These are phyloP conservation scores for Vannuccia rotundouncinata DNA, from an alignment of 2,888 invertebrate species.

Conservation along the genomic window DNA sequence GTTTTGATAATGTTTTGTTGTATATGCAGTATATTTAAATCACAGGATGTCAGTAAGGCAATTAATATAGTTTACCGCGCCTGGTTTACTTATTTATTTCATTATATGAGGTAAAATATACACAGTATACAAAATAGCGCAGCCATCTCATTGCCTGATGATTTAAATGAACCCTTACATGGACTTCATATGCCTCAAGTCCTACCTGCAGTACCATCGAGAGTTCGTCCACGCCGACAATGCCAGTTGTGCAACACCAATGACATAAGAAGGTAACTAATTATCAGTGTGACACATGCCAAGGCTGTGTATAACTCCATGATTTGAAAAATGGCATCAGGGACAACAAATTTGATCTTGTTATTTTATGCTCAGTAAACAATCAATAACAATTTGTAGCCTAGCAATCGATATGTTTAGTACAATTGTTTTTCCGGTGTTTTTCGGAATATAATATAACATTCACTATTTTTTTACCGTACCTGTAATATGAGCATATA, in stretches of 20 bases:
- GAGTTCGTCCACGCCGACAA: slow-evolving; percentile 10
- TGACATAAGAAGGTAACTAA: slow-evolving; percentile 1
- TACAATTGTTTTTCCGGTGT: too few relatives aligned
- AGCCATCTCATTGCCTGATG: neutral
- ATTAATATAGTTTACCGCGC: neutral
- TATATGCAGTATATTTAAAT: neutral
- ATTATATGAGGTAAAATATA: neutral
- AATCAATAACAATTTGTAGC: neutral
- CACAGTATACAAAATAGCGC: neutral
- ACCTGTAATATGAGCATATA: too few relatives aligned
- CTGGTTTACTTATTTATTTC: neutral
- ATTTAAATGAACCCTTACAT: slow-evolving; percentile 11
- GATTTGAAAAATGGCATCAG: neutral
- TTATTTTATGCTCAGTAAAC: neutral
- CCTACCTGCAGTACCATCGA: neutral
- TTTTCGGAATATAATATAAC: too few relatives aligned
- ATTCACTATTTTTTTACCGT: too few relatives aligned
- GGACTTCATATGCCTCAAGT: neutral
- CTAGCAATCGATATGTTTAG: too few relatives aligned
- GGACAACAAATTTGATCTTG: neutral
- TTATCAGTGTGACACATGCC: neutral
- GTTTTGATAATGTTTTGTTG: neutral
- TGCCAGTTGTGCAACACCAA: slow-evolving; percentile 20
- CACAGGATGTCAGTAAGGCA: neutral
- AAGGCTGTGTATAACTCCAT: neutral